phyloP scores from a whole-genome alignment of 2,888 invertebrate species.

The Volucella zonaria region DNA sequence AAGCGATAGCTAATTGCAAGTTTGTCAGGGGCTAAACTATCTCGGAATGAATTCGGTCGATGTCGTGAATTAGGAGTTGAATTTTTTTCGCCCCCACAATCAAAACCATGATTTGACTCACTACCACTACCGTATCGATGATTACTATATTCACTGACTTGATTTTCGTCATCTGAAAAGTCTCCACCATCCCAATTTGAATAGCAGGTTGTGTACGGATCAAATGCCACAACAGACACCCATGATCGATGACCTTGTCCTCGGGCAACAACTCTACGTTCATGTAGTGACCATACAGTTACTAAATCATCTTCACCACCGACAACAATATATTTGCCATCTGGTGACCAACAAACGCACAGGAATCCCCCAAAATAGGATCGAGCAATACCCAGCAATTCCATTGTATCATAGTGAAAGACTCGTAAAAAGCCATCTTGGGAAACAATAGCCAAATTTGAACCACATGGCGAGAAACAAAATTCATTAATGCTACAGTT shows the following conservation, averaged over 20 bases:
- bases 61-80: slow-evolving; percentile 79
- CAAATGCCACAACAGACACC: slow-evolving; percentile 98
- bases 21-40: slow-evolving; percentile 81
- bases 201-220: slow-evolving; percentile 91
- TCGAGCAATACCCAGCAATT: slow-evolving; percentile 94
- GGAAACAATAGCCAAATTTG: slow-evolving; percentile 95
- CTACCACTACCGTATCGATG: slow-evolving; percentile 66
- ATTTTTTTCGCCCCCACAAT: slow-evolving; percentile 78
- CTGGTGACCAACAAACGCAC: slow-evolving; percentile 99
- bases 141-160: slow-evolving; percentile 79
- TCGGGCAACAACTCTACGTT: slow-evolving; percentile 96
- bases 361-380: slow-evolving; percentile 99
- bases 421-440: slow-evolving; percentile 97
- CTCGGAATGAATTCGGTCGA: slow-evolving; percentile 81
- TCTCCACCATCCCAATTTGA: slow-evolving; percentile 85
- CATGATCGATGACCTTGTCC: slow-evolving; percentile 99
- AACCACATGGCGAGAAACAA: slow-evolving; percentile 96
- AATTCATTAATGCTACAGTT: slow-evolving; percentile 96
- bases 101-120: slow-evolving; percentile 77
- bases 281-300: slow-evolving; percentile 97
- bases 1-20: slow-evolving; percentile 90
- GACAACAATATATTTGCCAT: slow-evolving; percentile 96
- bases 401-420: slow-evolving; percentile 99
- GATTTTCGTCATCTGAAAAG: slow-evolving; percentile 85
- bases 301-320: slow-evolving; percentile 99